Evolutionary conservation across 2,888 invertebrate genomes (phyloP).

Genomic region (Drosophila mimica): DNA sequence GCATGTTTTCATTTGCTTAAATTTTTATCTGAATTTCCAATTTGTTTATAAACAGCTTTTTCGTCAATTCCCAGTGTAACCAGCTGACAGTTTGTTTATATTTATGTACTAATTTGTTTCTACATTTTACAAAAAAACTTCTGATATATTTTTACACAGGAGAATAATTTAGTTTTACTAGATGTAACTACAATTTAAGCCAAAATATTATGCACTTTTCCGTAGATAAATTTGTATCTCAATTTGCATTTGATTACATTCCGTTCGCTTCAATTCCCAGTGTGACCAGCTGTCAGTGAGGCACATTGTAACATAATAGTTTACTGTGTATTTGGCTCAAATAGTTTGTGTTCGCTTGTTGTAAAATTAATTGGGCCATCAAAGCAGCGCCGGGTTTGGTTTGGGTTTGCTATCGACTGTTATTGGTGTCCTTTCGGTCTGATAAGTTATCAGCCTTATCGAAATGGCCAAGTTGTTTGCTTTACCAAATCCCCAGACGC

Average conservation of each 20-base stretch:
- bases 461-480: conserved; percentile 38
- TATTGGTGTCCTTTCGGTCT: conserved; percentile 44
- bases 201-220: background rate
- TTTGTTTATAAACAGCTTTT: background rate
- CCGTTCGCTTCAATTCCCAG: background rate
- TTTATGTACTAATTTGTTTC: background rate
- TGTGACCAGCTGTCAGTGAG: background rate
- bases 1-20: background rate
- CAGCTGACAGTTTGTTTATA: background rate
- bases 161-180: background rate
- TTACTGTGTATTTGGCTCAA: conserved; percentile 4
- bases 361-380: conserved; percentile 74
- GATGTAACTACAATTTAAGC: background rate
- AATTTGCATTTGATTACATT: background rate
- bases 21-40: background rate
- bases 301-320: conserved; percentile 22
- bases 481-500: conserved; percentile 53
- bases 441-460: conserved; percentile 71
- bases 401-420: conserved; percentile 4
- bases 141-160: background rate
- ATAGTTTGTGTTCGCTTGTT: conserved; percentile 21
- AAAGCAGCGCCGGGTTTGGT: conserved; percentile 25
- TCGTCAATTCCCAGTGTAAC: background rate
- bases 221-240: background rate
- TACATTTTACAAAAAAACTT: background rate